Conservation (phyloP, 2,797 vertebrate species). For the Sebastes taczanowskii region DNA sequence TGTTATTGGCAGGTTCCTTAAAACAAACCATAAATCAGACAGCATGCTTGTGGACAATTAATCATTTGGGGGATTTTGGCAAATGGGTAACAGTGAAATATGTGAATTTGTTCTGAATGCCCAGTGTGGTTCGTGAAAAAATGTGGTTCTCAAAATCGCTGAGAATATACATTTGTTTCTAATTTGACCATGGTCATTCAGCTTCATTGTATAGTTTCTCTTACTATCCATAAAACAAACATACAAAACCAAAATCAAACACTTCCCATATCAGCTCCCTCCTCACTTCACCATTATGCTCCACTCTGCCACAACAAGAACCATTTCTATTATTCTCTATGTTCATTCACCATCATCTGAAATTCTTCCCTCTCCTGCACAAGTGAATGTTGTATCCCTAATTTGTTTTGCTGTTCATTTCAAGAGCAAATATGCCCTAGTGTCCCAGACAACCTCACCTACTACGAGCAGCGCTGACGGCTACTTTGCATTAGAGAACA, state of each 20-base stretch:
- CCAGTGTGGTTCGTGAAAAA: not conserved
- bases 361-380: conserved; percentile 16
- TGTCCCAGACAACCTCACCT: conserved; percentile 13
- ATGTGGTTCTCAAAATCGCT: not conserved
- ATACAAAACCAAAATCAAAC: not conserved
- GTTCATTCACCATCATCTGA: not conserved
- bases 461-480: conserved; percentile 17
- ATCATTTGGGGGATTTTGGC: conserved; percentile 3
- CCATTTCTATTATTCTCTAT: not conserved
- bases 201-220: not conserved
- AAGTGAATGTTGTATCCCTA: conserved; percentile 31
- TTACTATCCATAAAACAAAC: not conserved
- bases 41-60: not conserved
- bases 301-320: not conserved
- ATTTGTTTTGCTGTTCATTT: conserved; percentile 40
- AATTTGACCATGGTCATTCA: not conserved
- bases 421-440: conserved; percentile 25
- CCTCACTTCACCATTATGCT: not conserved
- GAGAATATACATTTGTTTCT: not conserved
- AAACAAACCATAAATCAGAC: conserved; percentile 20
- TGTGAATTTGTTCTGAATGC: conserved; percentile 9
- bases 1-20: not conserved
- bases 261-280: not conserved
- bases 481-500: conserved; percentile 48
- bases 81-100: not conserved